Base-by-base conservation (phyloP, 2,113 vertebrate species). In the Sinocyclocheilus grahami region DNA sequence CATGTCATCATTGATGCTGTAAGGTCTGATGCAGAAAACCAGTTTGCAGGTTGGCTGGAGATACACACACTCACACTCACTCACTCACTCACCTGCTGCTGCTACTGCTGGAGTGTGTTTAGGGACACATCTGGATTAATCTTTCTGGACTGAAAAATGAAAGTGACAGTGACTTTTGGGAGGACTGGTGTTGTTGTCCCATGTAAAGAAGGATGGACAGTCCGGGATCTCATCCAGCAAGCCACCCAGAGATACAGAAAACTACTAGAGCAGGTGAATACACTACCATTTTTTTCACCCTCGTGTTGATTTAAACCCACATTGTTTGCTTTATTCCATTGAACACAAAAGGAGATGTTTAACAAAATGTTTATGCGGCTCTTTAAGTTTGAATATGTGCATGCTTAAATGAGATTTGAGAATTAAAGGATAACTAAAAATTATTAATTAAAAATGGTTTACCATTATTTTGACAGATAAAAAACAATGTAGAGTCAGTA, bases 111-210 rank as follows among this genome's bases (percentile, higher is more conserved):
- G 51, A 75, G 55, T 82, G 27, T 79, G 37, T 6, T 14, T 30
- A 76, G 20, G 12, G 18, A 58, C 20, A 65, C 55, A 27, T 74
- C 42, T 62, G 51, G 30, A 22, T 71, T 9, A 12, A 51, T 83
- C 18, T 55, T 33, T 72, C 72, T 7, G 3, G 13, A 86, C 48
- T 80, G 13, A 62, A 92, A 85, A 33, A 99, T 99, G 97, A 99
- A 99, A 94, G 97, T 99, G 92, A 99, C 97, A 0, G 97, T 99
- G 84, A 97, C 94, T 46, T 99, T 99, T 90, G 97, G 97, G 86
- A 92, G 95, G 91, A 98, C 96, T 0, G 95, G 96, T 78, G 97
- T 99, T 87, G 97, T 99, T 83, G 97, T 99, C 16, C 97, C 97
- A 58, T 98, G 97, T 92, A 96, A 96, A 89, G 95, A 97, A 20